phyloP scores from a whole-genome alignment of 2,113 vertebrate genomes.

The Colaptes auratus region DNA sequence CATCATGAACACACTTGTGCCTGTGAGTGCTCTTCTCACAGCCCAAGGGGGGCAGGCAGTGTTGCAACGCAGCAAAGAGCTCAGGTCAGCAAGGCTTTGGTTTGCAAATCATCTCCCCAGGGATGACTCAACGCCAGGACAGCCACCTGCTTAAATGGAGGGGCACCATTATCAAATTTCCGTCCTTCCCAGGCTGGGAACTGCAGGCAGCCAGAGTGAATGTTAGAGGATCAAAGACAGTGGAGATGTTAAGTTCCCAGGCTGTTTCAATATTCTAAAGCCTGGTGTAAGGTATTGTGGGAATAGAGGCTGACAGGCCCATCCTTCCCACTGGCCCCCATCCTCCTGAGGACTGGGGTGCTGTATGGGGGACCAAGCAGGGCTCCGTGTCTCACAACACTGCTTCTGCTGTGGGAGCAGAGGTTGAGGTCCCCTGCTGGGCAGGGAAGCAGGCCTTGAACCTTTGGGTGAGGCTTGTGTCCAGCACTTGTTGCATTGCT shows the following conservation, averaged over 20 bases:
- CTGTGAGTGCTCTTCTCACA: background rate
- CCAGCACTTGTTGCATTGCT: background rate
- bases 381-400: background rate
- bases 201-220: background rate
- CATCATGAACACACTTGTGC: background rate
- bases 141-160: background rate
- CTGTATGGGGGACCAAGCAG: background rate
- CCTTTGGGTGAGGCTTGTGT: background rate
- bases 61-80: background rate
- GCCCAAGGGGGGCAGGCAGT: background rate
- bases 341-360: background rate
- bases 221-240: background rate
- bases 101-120: background rate
- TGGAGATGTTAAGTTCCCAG: background rate
- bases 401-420: background rate
- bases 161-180: background rate
- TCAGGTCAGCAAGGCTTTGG: background rate
- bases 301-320: background rate
- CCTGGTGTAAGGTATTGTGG: background rate
- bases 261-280: background rate
- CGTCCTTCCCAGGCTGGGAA: background rate
- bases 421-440: rapidly evolving
- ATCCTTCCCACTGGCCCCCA: background rate
- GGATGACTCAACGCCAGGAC: background rate
- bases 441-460: background rate